Evolutionary conservation across 2,113 vertebrate genomes (phyloP), one percentile per base, ranked within the genome.

Genomic region (Xenopus laevis): DNA sequence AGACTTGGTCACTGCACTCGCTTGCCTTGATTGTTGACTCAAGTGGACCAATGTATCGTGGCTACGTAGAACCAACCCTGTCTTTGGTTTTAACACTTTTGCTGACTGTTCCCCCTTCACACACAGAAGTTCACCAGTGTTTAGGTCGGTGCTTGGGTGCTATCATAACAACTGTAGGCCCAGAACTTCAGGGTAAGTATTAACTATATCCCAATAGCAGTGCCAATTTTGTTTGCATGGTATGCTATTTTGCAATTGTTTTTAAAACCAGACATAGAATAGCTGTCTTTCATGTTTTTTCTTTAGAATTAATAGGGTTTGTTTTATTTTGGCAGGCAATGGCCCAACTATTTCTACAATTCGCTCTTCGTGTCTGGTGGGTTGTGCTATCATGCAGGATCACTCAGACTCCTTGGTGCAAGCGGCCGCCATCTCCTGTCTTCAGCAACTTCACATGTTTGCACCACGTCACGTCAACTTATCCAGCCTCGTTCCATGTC

Each of bases 371-470:
- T 99, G 97, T 80, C 90, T 98, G 85, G 97, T 98, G 79, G 97
- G 97, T 18, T 99, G 97, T 81, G 96, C 97, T n/a, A 99, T 99
- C 83, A 98, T 98, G 80, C 97, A 99, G 86, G 97, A 98, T 84
- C 97, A 99, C 81, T 98, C 97, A 0, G 97, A 98, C 78, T 98
- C 97, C 0, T 92, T 99, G 0, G 97, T 99, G 59, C 97, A 98
- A 83, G 97, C 97, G 46, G 97, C 97, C 23, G 97, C 97, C 74
- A 99, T 99, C 83, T 98, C 97, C 44, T 99, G 97, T 82, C 92
- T 99, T 80, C 97, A 99, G 86, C 97, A 99, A 80, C 94, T 99
- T 76, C 97, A 99, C 80, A 99, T 99, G 97, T 99, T 99, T 72
- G 97, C 97, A 53, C 97, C 97, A 7, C 91, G 96, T 0, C 97